Evolutionary conservation across 2,888 invertebrate species (phyloP), one percentile per base, ranked within the genome.

Genomic region (Agriopis marginaria): DNA sequence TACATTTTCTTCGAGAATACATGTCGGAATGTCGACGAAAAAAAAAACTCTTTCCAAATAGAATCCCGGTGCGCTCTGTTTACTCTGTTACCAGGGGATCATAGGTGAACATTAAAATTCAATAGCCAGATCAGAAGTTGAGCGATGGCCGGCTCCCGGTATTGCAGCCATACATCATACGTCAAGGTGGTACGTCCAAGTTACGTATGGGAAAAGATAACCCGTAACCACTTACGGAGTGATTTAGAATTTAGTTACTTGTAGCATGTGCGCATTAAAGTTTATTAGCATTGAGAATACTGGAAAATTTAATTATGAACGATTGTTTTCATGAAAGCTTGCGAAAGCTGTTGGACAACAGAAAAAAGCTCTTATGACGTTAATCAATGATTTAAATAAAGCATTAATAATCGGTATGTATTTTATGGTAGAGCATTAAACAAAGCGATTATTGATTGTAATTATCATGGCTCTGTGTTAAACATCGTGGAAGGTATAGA

Each of bases 371-470:
- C 6, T 47, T 47, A n/a, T 47, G 12, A 7, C n/a, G n/a, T 47
- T 47, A 0, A 47, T 7, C n/a, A 47, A 47, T 12, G 47, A 1
- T 12, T 47, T 11, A n/a, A 47, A 47, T 11, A 47, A 47, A 47
- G 47, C 47, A n/a, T 47, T 55, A 63, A 63, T 60, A 47, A 63
- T 39, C 32, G 17, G 45, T 68, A 53, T 12, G 42, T 72, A 64
- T 61, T 67, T 40, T 82, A 77, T 67, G 55, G 44, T 32, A 8
- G 23, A 44, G 44, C 53, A 62, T 62, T 44, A 50, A 61, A 62
- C 55, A 44, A 56, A 62, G 61, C 50, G 82, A 86, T 91, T 91
- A 92, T 92, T 92, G 91, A 92, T 92, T 89, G 89, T 90, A 92
- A 91, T 92, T 89, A 91, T 89, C 86, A 89, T 89, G 88, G 88